Evolutionary conservation across 2,113 vertebrate genomes (phyloP), one percentile per base, ranked within the genome.

Genomic region (Puffinus mauretanicus): DNA sequence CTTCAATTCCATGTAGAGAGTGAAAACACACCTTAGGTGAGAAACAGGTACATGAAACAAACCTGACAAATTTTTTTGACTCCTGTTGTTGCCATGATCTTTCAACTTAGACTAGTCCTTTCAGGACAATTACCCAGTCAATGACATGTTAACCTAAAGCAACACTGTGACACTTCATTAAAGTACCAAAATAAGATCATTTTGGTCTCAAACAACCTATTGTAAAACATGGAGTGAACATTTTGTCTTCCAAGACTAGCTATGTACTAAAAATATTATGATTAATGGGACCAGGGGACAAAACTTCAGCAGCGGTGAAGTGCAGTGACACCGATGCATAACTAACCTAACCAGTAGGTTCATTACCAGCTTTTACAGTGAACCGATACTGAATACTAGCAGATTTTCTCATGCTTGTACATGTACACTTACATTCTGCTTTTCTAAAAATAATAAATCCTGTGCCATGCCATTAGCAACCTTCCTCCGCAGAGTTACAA

Each of bases 41-140:
- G 36, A 93, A 69, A 44, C 2, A 14, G 9, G 20, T 14, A 47
- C 12, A 19, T 34, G n/a, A 75, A 66, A 20, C 11, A 88, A 90
- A 30, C 1, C 6, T 40, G 14, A 34, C 9, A 5, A 57, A 19
- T 36, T 65, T 25, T 62, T 78, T 87, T 64, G 3, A 10, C 15
- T 92, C 16, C 3, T 0, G 0, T 40, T 61, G 8, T 38, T 82
- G n/a, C 34, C 46, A 30, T 18, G 12, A 86, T 16, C 52, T 58
- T 86, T 70, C 32, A 66, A 2, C 4, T 77, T 34, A 54, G 27
- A 40, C 6, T 8, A 11, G 12, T 83, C n/a, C 14, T 5, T 77
- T 60, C 49, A 55, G 42, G 19, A 44, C 49, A 65, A 38, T 62
- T 38, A 69, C 4, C 13, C 27, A 54, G 54, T 25, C 36, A 57